Evolutionary conservation across 1,140 invertebrate species (phyloP), one percentile per base, ranked within the genome.

Genomic region (Drosophila sproati): DNA sequence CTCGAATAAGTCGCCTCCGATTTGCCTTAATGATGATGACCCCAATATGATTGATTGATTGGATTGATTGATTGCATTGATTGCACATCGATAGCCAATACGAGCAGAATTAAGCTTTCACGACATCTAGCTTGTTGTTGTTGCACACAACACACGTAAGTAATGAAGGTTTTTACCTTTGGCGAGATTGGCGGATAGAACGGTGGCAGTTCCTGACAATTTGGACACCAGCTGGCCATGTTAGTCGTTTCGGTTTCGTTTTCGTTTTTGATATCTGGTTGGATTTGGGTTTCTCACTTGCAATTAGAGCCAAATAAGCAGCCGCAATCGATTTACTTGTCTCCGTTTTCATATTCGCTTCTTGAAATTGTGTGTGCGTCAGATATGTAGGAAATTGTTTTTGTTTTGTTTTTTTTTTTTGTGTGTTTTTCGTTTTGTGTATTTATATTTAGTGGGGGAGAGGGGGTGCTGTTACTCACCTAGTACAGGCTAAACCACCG

Each of bases 401-500:
- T 52, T 20, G 20, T 20, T 20, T 20, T 20, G 20, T 20, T 20
- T 20, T 20, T 20, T 20, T 20, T 20, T 20, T 20, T 1, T 20
- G n/a, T 20, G 20, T 20, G 20, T 20, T 20, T 20, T 20, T 20
- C 20, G 20, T 20, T 41, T 8, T 39, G 37, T 60, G 50, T 69
- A 48, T 61, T 10, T 32, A 48, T 37, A 5, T 63, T 8, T 34
- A 51, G 51, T 6, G 34, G 51, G 5, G 5, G 7, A 43, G 52
- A 10, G 12, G 4, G 37, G n/a, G 32, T 48, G 3, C 20, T 52
- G 10, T 29, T 63, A 74, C 92, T 82, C 76, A 92, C 92, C 92
- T 92, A 92, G 89, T 92, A 92, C 92, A 92, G 88, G 91, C 92
- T 91, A 92, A 92, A 92, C 89, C 91, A 92, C 91, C 92, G 92